A percentile compares a stretch with the other conserved stretches of the same genome.
Conservation (phyloP, 1,140 invertebrate species). For the Aporrectodea caliginosa region DNA sequence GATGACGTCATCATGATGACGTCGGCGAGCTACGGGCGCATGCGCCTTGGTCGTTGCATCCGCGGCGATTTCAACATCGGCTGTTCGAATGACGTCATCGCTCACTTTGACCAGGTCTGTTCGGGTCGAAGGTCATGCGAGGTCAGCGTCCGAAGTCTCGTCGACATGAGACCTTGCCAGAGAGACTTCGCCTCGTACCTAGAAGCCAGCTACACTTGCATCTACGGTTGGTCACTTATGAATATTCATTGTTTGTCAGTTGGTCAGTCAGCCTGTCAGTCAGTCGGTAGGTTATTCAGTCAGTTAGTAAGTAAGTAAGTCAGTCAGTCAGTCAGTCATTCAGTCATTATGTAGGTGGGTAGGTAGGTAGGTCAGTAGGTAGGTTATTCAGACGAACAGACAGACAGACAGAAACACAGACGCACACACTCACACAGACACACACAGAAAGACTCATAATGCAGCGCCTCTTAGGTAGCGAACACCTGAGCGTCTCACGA, state of each 20-base stretch:
- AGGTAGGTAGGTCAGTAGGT: no score
- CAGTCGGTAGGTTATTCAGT: no score
- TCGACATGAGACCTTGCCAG: conserved; percentile 28
- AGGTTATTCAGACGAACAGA: neutral
- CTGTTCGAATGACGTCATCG: conserved; percentile 24
- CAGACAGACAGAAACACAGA: neutral
- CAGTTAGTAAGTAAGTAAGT: no score
- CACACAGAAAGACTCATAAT: no score
- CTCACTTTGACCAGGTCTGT: conserved; percentile 23
- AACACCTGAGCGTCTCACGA: no score
- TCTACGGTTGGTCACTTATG: conserved; percentile 12
- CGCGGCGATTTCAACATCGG: conserved; percentile 3
- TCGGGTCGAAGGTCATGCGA: conserved; percentile 24
- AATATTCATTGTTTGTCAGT: neutral
- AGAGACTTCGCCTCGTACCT: conserved; percentile 29
- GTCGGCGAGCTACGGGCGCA: conserved; percentile 17
- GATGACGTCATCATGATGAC: conserved; percentile 22
- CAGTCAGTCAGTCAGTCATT: no score
- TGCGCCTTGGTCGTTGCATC: conserved; percentile 21
- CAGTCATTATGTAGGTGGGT: no score
- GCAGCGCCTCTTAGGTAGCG: no score
- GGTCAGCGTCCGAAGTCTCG: conserved; percentile 17
- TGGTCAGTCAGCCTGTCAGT: no score
- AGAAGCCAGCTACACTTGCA: conserved; percentile 25
- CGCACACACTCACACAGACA: no score